Percentiles rank a stretch among this genome's conserved stretches.
phyloP scores from a whole-genome alignment of 2,888 invertebrate species.

The Mycalesis mineus region DNA sequence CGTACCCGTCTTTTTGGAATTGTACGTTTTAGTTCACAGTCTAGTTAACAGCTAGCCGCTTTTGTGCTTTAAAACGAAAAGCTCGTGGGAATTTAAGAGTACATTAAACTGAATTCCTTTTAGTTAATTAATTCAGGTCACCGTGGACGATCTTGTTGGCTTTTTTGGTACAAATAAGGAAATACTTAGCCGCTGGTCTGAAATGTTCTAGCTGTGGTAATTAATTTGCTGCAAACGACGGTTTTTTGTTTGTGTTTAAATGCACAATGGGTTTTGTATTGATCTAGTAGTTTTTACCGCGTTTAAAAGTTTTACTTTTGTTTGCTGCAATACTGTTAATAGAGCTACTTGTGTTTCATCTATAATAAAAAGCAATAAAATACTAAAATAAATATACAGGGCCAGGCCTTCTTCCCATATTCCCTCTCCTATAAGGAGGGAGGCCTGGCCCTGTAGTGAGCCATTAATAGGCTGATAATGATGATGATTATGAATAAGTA shows the following conservation, averaged over 20 bases:
- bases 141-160: not conserved
- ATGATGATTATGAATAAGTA: no score
- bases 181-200: not conserved
- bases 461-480: no score
- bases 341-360: no score
- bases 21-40: conserved; percentile 11
- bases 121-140: conserved; percentile 19
- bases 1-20: not conserved
- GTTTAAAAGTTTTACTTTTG: no score
- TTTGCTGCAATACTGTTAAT: no score
- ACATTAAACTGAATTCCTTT: conserved; percentile 19
- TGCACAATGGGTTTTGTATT: not conserved
- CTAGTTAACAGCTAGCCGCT: conserved; percentile 13
- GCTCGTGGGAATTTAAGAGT: conserved; percentile 18
- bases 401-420: no score
- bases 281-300: no score
- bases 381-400: no score
- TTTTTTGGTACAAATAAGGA: conserved; percentile 5
- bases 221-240: not conserved
- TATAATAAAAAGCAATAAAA: no score
- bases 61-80: conserved; percentile 7
- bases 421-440: no score
- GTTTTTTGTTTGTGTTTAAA: not conserved
- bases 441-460: no score
- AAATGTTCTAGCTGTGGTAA: not conserved